Evolutionary conservation across 37 sponge, comb jelly and placozoan genomes (phyloP).

Genomic region (Hormiphora californensis): DNA sequence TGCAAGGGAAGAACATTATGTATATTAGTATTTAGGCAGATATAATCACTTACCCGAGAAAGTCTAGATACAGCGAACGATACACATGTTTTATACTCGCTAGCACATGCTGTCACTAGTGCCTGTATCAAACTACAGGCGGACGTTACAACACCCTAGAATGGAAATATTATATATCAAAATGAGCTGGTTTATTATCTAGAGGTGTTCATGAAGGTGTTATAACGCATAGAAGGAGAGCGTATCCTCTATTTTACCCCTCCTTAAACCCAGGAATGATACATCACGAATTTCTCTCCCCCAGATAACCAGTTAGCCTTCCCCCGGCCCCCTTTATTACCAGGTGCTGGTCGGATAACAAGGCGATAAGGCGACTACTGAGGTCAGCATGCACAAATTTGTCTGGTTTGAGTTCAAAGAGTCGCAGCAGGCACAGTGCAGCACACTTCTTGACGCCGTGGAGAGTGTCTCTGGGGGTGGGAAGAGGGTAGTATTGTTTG

Average conservation of each 20-base stretch:
- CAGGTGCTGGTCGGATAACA: constrained; percentile 78
- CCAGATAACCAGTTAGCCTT: too few species aligned
- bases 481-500: background rate
- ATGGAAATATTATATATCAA: too few species aligned
- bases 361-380: constrained; percentile 65
- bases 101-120: constrained; percentile 61
- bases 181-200: too few species aligned
- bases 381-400: constrained; percentile 62
- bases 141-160: constrained; percentile 82
- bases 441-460: constrained; percentile 87
- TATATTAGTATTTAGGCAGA: too few species aligned
- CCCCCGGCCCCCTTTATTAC: too few species aligned
- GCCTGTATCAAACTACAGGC: constrained; percentile 79
- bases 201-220: too few species aligned
- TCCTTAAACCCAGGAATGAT: too few species aligned
- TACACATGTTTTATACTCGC: constrained; percentile 62
- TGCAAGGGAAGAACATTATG: too few species aligned
- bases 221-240: too few species aligned
- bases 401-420: constrained; percentile 66
- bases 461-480: constrained; percentile 57
- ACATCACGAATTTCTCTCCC: too few species aligned
- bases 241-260: too few species aligned
- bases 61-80: constrained; percentile 67
- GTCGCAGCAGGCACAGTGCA: constrained; percentile 73
- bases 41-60: constrained; percentile 67